These are phyloP conservation scores for Solenodon paradoxus DNA, from an alignment of 2,113 vertebrate species.

Conservation along the genomic window DNA sequence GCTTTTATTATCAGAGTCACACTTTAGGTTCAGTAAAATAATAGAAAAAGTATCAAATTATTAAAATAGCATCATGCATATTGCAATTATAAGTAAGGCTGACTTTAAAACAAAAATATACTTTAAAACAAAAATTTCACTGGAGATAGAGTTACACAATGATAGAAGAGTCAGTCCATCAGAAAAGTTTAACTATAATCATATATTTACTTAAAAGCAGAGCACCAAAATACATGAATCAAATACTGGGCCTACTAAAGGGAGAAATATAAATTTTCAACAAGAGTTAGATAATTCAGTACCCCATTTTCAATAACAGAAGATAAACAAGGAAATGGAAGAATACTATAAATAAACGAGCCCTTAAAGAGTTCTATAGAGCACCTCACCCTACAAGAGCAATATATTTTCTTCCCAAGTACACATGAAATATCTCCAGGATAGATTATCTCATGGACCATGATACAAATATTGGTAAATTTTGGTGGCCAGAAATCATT, in stretches of 20 bases:
- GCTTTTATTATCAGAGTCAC: background rate
- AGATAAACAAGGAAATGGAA: background rate
- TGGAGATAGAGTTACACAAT: background rate
- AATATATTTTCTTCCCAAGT: background rate
- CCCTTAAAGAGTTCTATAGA: background rate
- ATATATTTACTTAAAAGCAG: background rate
- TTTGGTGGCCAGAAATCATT: background rate
- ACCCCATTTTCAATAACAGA: slow-evolving; percentile 1
- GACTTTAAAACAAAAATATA: too few relatives aligned
- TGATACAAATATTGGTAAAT: slow-evolving; percentile 19
- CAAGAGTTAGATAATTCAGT: background rate
- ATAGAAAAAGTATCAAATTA: background rate
- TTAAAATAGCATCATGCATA: background rate
- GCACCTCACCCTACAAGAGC: background rate
- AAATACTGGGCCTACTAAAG: slow-evolving; percentile 28
- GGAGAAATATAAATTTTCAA: background rate
- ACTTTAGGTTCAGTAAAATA: background rate
- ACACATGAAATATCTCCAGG: background rate
- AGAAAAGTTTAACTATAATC: slow-evolving; percentile 1
- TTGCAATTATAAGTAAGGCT: slow-evolving; percentile 5
- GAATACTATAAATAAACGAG: background rate
- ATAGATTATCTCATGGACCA: background rate
- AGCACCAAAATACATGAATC: slow-evolving; percentile 29
- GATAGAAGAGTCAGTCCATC: background rate
- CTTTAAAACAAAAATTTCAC: slow-evolving; percentile 17